Evolutionary conservation across 2,113 vertebrate genomes (phyloP).

Genomic region (Ciconia stormi): DNA sequence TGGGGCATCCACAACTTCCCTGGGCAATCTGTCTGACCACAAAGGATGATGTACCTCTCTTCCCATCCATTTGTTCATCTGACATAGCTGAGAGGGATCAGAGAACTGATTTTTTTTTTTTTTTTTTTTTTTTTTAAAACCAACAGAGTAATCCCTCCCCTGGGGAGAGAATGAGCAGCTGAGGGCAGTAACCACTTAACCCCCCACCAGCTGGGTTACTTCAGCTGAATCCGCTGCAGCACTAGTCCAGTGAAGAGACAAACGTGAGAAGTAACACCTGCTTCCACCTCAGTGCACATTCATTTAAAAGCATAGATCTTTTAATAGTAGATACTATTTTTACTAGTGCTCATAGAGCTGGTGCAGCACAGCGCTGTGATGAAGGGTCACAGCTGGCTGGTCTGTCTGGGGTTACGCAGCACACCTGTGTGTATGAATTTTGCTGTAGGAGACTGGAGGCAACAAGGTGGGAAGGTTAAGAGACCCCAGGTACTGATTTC

Average conservation of each 20-base stretch:
- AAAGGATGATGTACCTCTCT: not conserved
- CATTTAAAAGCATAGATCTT: not conserved
- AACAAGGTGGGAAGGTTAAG: not conserved
- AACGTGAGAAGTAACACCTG: not conserved
- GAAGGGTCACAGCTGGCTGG: not conserved
- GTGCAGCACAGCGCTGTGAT: not conserved
- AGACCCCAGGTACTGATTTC: not conserved
- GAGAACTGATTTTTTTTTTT: not conserved
- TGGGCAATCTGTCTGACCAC: not conserved
- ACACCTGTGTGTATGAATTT: fast-evolving
- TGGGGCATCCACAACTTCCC: fast-evolving
- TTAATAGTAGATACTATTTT: not conserved
- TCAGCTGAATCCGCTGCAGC: not conserved
- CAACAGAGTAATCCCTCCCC: not conserved
- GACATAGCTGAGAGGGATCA: not conserved
- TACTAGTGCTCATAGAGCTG: not conserved
- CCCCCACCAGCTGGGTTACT: not conserved
- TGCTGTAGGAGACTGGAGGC: not conserved
- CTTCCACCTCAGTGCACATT: not conserved
- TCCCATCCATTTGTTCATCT: not conserved
- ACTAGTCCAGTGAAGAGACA: not conserved
- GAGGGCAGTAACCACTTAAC: not conserved
- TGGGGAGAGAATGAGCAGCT: not conserved
- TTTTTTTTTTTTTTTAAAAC: not conserved
- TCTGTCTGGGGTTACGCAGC: not conserved